phyloP scores from a whole-genome alignment of 2,888 invertebrate genomes.

The Adineta ricciae region DNA sequence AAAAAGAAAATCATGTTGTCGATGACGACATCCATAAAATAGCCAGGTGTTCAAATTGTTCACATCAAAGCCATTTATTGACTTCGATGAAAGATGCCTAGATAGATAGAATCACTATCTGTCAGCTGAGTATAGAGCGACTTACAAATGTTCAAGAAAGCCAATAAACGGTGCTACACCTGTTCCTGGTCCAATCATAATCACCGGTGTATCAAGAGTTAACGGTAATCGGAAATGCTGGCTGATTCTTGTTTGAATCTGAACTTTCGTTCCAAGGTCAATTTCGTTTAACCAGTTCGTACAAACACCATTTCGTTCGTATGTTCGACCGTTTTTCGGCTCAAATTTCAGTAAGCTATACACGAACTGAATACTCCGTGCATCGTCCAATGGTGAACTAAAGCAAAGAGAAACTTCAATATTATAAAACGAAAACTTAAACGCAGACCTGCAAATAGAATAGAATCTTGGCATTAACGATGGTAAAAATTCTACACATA shows the following conservation, averaged over 20 bases:
- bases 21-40: constrained; percentile 88
- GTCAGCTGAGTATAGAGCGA: no score
- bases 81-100: constrained; percentile 18
- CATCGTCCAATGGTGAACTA: constrained; percentile 52
- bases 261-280: background rate
- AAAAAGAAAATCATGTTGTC: constrained; percentile 81
- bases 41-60: constrained; percentile 55
- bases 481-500: constrained; percentile 56
- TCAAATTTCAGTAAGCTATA: constrained; percentile 59
- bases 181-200: constrained; percentile 98
- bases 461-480: constrained; percentile 68
- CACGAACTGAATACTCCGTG: constrained; percentile 57
- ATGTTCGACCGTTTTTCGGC: constrained; percentile 48
- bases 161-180: constrained; percentile 95
- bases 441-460: constrained; percentile 59
- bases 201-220: constrained; percentile 74
- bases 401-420: constrained; percentile 24
- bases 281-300: constrained; percentile 59
- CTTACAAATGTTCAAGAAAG: constrained; percentile 68
- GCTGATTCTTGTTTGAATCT: constrained; percentile 54
- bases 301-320: constrained; percentile 59
- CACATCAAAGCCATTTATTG: background rate
- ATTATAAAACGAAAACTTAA: background rate
- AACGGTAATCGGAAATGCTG: constrained; percentile 60
- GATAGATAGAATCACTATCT: background rate